Evolutionary conservation across 2,113 vertebrate species (phyloP).

Genomic region (Psittacara wagleri): DNA sequence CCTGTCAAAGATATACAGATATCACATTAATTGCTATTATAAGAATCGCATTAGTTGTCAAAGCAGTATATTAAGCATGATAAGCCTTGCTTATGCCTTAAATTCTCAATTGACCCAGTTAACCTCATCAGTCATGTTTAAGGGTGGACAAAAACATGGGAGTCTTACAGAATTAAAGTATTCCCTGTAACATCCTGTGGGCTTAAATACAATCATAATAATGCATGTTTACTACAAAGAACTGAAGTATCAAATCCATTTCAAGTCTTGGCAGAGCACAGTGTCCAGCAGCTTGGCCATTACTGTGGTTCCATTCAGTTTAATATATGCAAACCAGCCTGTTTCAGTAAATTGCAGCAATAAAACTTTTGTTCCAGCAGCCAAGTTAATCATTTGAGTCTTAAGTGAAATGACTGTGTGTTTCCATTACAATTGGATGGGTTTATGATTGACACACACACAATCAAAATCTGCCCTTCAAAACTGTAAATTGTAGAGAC

Average conservation of each 20-base stretch:
- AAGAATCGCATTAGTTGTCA: neutral
- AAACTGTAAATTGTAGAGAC: neutral
- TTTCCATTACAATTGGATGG: conserved; percentile 48
- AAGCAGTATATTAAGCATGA: neutral
- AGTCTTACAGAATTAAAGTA: neutral
- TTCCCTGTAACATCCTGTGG: neutral
- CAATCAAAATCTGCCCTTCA: neutral
- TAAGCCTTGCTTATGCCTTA: neutral
- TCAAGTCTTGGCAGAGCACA: conserved; percentile 22
- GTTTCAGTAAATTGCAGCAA: conserved; percentile 69
- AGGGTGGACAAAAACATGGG: neutral
- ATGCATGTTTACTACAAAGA: conserved; percentile 4
- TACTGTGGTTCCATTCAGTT: conserved; percentile 55
- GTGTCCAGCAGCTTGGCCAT: conserved; percentile 64
- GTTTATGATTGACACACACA: conserved; percentile 27
- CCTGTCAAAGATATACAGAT: neutral
- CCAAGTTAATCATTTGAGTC: conserved; percentile 43
- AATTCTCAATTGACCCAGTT: neutral
- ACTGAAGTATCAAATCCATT: conserved; percentile 15
- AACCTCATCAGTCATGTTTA: neutral
- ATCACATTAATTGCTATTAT: neutral
- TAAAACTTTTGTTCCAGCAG: conserved; percentile 48
- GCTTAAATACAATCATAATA: conserved; percentile 17
- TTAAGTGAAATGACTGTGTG: neutral
- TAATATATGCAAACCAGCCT: conserved; percentile 69